Base-by-base conservation (phyloP, 2,888 invertebrate species). In the Liposcelis brunnea region DNA sequence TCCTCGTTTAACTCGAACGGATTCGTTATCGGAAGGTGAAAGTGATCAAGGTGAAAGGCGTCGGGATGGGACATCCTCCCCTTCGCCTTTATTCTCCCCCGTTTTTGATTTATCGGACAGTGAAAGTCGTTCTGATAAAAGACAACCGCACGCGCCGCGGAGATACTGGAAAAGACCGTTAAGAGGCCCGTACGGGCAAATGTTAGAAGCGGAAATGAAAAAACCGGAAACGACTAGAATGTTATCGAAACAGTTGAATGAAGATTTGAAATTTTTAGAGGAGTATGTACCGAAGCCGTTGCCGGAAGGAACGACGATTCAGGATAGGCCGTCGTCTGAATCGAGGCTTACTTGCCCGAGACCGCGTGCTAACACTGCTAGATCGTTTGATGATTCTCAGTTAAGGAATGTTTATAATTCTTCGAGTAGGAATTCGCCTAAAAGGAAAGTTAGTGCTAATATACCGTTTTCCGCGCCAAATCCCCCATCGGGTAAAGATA, bases 121-220 rank as follows among this genome's bases (percentile, higher is more conserved):
- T 52, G 72, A 72, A 55, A 59, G 61, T 44, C 56, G 61, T 43
- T 50, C 60, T 5, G 62, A 68, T 33, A 64, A 68, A 53, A 67
- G 50, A 55, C 40, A 54, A 56, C 48, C 60, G 53, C 51, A 58
- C 59, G 53, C 59, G 59, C 52, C 55, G 2, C 47, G 54, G 21
- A 71, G 82, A 31, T 83, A 78, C 55, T 80, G 81, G 15, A 87
- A 81, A 56, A 67, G 80, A 16, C 80, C 81, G 0, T 62, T 81
- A 6, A 68, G 82, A 12, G 81, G 82, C 1, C 82, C 82, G 0
- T 81, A 81, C 54, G 80, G 80, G 0, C 80, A 81, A 59, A 81
- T 82, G 81, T 62, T 82, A 19, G 81, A 82, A 57, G 80, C 80
- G 1, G 81, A 82, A 63, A 80, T 82, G 77, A 80, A 79, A 49